Base-by-base conservation (phyloP, 2,797 vertebrate genomes). In the Phaenicophaeus curvirostris region DNA sequence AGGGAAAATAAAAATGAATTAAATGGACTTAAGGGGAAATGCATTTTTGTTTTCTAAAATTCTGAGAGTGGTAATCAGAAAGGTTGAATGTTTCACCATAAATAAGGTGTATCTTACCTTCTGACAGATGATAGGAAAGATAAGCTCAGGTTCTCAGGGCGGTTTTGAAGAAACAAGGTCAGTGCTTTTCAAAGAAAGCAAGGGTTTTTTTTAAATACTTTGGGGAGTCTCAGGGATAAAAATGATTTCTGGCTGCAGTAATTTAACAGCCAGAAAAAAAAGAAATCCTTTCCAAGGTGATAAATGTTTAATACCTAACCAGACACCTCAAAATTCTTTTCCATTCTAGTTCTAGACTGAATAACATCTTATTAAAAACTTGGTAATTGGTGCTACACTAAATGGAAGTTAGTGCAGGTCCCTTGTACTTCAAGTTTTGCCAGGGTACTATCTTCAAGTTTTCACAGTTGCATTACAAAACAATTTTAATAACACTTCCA, bases 131-230 rank as follows among this genome's bases (percentile, higher is more conserved):
- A 74, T 35, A n/a, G 20, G n/a, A 83, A 74, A 81, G 35, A 91
- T 54, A 69, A 87, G 59, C 55, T 85, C 0, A 0, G 39, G 8
- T 75, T 83, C 33, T 59, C 15, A 33, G 39, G 33, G 8, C 92
- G 46, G 13, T 57, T 85, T 93, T 77, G 16, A 73, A 55, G 87
- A 94, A 94, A 87, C n/a, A 85, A 86, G 78, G 92, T 77, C 87
- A 80, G 54, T 81, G 21, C 54, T 92, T 85, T 57, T 68, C 63
- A 76, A 68, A 93, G 30, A 54, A 83, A 87, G 37, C 10, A 13
- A 25, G 27, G 14, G 14, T 9, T 53, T 28, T 30, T 58, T 46
- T 48, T 48, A 25, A 15, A 72, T 73, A 39, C 84, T 87, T 91
- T 31, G 73, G 37, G 48, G 57, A 80, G 31, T 74, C 57, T 90